phyloP scores from a whole-genome alignment of 2,797 vertebrate genomes.

The Rhinella marina region DNA sequence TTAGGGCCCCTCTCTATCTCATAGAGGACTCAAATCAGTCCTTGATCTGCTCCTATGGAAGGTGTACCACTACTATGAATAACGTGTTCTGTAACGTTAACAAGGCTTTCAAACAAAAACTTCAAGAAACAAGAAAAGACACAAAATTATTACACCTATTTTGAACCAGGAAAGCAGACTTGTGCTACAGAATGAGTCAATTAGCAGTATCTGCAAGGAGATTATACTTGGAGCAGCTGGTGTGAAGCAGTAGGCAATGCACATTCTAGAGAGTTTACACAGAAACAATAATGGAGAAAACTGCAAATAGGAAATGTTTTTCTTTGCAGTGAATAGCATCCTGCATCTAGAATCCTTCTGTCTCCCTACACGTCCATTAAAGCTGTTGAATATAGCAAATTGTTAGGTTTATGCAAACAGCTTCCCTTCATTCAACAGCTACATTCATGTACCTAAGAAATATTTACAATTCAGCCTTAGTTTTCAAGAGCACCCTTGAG shows the following conservation, averaged over 20 bases:
- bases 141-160: neutral
- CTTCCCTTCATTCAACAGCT: slow-evolving; percentile 37
- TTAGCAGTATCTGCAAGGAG: slow-evolving; percentile 8
- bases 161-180: slow-evolving; percentile 8
- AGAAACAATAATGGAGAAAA: slow-evolving; percentile 22
- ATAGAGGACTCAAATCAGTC: neutral
- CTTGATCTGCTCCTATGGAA: neutral
- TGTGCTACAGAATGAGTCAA: neutral
- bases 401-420: slow-evolving; percentile 34
- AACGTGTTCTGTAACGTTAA: neutral
- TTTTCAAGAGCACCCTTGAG: slow-evolving; percentile 50
- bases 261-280: slow-evolving; percentile 16
- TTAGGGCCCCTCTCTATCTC: too few species aligned
- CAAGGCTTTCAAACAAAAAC: neutral
- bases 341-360: neutral
- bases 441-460: slow-evolving; percentile 43
- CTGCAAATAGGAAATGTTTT: slow-evolving; percentile 39
- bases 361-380: slow-evolving; percentile 27
- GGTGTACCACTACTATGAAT: neutral
- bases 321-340: slow-evolving; percentile 37
- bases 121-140: slow-evolving; percentile 13
- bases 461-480: slow-evolving; percentile 53
- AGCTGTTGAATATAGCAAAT: slow-evolving; percentile 17
- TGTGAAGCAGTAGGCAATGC: slow-evolving; percentile 25
- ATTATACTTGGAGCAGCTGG: slow-evolving; percentile 38